These are phyloP conservation scores for Branchipolynoe longqiensis DNA, from an alignment of 2,888 invertebrate genomes.

Conservation along the genomic window DNA sequence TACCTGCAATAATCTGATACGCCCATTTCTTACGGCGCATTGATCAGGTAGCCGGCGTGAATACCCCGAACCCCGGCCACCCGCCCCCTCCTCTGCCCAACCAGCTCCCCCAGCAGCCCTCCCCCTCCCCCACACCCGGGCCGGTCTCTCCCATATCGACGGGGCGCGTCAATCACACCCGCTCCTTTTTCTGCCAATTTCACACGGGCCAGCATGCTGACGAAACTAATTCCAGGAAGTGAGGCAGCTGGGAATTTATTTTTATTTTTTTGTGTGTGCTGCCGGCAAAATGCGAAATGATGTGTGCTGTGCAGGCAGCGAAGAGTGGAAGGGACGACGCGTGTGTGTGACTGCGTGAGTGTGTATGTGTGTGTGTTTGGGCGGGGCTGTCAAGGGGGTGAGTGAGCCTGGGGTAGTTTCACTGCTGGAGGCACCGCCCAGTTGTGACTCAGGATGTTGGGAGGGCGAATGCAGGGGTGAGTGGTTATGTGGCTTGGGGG, in stretches of 20 bases:
- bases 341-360: not conserved
- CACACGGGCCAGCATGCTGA: constrained; percentile 33
- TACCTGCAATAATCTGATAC: constrained; percentile 58
- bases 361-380: not conserved
- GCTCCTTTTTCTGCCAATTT: constrained; percentile 41
- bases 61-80: not conserved
- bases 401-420: too few species aligned
- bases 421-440: not conserved
- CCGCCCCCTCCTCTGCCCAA: not conserved
- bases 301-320: not conserved
- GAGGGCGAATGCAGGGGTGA: not conserved
- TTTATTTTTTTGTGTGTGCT: not conserved
- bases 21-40: constrained; percentile 53
- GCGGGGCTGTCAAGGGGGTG: too few species aligned
- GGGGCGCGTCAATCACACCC: constrained; percentile 44
- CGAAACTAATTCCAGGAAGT: constrained; percentile 42
- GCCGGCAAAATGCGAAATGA: constrained; percentile 11
- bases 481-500: not conserved
- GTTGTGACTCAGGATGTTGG: not conserved
- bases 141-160: constrained; percentile 9
- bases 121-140: not conserved
- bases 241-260: constrained; percentile 14
- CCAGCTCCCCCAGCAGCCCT: not conserved
- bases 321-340: not conserved
- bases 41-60: constrained; percentile 28